Conservation (phyloP, 2,113 vertebrate species). For the Thalassarche chlororhynchos region DNA sequence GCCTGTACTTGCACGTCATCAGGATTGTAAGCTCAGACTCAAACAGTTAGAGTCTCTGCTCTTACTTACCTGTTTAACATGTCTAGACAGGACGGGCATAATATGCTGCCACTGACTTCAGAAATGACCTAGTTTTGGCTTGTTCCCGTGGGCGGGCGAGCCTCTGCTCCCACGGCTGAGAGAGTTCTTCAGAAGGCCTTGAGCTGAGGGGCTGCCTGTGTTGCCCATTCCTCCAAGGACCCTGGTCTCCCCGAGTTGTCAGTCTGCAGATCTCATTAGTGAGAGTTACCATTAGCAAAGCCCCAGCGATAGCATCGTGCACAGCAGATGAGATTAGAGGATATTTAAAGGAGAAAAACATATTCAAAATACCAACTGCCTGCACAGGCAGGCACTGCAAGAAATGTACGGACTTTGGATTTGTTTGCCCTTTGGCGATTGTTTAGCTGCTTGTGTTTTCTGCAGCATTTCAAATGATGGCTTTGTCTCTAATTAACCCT, state of each 20-base stretch:
- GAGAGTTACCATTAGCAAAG: background rate
- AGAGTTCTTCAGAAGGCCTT: background rate
- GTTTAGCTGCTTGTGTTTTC: background rate
- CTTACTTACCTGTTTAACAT: background rate
- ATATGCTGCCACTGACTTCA: background rate
- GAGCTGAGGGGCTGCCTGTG: background rate
- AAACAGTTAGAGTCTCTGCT: background rate
- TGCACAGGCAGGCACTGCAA: background rate
- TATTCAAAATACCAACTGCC: background rate
- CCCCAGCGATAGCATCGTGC: rapidly evolving
- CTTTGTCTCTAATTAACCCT: background rate
- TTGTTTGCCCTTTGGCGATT: background rate
- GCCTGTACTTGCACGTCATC: background rate
- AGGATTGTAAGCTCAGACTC: background rate
- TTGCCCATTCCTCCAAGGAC: background rate
- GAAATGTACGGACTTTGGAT: background rate
- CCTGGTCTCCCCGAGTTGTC: rapidly evolving
- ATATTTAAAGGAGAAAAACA: background rate
- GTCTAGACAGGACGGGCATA: rapidly evolving
- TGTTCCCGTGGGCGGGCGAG: rapidly evolving
- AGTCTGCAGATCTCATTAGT: background rate
- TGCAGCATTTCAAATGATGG: background rate
- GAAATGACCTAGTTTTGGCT: background rate
- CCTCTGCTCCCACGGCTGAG: background rate
- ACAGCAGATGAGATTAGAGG: background rate